These are phyloP conservation scores for Nebria ingens DNA, from an alignment of 1,140 invertebrate genomes.

Conservation along the genomic window DNA sequence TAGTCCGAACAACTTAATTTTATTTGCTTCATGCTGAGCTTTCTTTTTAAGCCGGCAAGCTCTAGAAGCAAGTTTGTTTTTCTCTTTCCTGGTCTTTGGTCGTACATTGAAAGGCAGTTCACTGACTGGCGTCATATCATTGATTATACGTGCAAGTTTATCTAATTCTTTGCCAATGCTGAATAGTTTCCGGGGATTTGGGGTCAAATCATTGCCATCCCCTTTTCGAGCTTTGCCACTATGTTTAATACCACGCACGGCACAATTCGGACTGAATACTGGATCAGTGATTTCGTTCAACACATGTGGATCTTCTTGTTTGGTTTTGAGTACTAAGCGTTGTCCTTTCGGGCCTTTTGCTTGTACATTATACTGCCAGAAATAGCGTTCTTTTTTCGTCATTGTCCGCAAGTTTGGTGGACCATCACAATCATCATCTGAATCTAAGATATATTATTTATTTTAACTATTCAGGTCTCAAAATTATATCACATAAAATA, in stretches of 20 bases:
- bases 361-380: constrained; percentile 99
- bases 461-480: not conserved
- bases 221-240: constrained; percentile 91
- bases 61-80: constrained; percentile 93
- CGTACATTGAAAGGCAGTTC: constrained; percentile 82
- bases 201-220: constrained; percentile 94
- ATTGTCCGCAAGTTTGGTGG: constrained; percentile 38
- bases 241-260: constrained; percentile 81
- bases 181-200: constrained; percentile 84
- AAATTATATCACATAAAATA: not conserved
- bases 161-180: constrained; percentile 87
- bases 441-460: constrained; percentile 39
- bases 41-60: constrained; percentile 93
- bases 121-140: constrained; percentile 90
- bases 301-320: constrained; percentile 85
- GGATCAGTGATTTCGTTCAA: constrained; percentile 83
- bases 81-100: constrained; percentile 90
- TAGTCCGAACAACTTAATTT: constrained; percentile 87
- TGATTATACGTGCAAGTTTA: constrained; percentile 84
- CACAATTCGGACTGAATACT: constrained; percentile 83
- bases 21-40: constrained; percentile 90
- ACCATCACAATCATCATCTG: constrained; percentile 59
- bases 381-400: constrained; percentile 74
- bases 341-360: constrained; percentile 96
- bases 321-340: constrained; percentile 66